Percentiles rank a stretch among this genome's conserved stretches.
Conservation (phyloP, 2,113 vertebrate species). For the Chitala chitala region DNA sequence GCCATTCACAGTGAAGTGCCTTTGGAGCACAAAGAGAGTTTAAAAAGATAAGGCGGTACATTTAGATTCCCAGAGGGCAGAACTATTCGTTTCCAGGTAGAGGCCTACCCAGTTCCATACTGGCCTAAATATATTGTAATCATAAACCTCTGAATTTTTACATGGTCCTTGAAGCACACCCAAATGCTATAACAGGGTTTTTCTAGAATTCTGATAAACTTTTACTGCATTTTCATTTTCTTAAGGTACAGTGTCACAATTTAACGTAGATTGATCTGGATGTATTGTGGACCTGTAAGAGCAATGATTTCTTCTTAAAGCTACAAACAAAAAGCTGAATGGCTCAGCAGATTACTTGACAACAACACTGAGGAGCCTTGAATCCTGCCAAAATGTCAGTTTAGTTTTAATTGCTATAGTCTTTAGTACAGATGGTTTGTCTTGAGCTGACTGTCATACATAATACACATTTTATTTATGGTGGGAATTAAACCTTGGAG, state of each 20-base stretch:
- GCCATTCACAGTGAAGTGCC: conserved; percentile 22
- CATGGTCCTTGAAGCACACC: not conserved
- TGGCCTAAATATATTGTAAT: conserved; percentile 12
- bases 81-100: conserved; percentile 28
- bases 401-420: not conserved
- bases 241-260: not conserved
- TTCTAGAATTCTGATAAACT: conserved; percentile 3
- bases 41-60: not conserved
- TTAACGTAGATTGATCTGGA: not conserved
- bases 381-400: not conserved
- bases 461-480: not conserved
- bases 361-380: not conserved
- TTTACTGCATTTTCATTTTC: conserved; percentile 7
- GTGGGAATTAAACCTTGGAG: not conserved
- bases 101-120: conserved; percentile 3
- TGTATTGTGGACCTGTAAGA: not conserved
- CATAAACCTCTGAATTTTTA: not conserved
- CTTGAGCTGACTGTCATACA: not conserved
- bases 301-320: not conserved
- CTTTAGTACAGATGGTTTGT: not conserved
- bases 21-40: not conserved
- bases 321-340: not conserved
- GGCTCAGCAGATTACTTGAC: not conserved
- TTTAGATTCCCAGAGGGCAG: conserved; percentile 15
- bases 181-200: not conserved